Evolutionary conservation across 1,140 invertebrate species (phyloP).

Genomic region (Drosophila pachea): DNA sequence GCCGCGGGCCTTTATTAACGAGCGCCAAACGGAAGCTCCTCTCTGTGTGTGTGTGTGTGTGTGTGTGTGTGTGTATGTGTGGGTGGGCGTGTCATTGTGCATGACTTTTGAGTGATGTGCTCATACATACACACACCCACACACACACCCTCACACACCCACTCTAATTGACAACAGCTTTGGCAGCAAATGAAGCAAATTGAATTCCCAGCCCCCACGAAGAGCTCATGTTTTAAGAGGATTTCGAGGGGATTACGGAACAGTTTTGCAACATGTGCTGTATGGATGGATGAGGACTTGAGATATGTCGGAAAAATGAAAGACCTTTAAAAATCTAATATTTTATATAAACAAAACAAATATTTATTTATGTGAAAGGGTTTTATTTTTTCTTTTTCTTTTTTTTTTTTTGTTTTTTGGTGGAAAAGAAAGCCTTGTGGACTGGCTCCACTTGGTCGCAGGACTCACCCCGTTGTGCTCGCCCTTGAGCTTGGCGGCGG

Average conservation of each 20-base stretch:
- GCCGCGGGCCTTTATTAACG: constrained; percentile 75
- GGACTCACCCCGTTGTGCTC: constrained; percentile 80
- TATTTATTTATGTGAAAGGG: too few relatives aligned
- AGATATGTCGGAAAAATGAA: not conserved
- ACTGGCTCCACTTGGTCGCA: constrained; percentile 62
- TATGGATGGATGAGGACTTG: not conserved
- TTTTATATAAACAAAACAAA: too few relatives aligned
- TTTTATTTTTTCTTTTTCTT: too few relatives aligned
- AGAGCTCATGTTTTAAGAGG: not conserved
- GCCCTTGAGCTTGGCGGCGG: constrained; percentile 92
- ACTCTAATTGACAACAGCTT: constrained; percentile 59
- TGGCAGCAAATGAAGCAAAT: constrained; percentile 54
- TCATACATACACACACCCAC: constrained; percentile 17
- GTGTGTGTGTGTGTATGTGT: constrained; percentile 17
- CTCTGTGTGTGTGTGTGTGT: constrained; percentile 21
- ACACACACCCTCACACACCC: constrained; percentile 22
- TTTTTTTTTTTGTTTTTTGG: too few relatives aligned
- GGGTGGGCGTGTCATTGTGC: constrained; percentile 40
- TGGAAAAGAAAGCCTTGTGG: too few relatives aligned
- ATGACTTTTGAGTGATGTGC: constrained; percentile 63
- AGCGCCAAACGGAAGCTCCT: constrained; percentile 48
- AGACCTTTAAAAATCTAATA: too few relatives aligned
- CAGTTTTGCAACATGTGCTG: not conserved
- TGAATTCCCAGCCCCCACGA: constrained; percentile 8
- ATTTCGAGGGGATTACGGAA: not conserved